Conservation (phyloP, 2,797 vertebrate species). For the Carcharodon carcharias region DNA sequence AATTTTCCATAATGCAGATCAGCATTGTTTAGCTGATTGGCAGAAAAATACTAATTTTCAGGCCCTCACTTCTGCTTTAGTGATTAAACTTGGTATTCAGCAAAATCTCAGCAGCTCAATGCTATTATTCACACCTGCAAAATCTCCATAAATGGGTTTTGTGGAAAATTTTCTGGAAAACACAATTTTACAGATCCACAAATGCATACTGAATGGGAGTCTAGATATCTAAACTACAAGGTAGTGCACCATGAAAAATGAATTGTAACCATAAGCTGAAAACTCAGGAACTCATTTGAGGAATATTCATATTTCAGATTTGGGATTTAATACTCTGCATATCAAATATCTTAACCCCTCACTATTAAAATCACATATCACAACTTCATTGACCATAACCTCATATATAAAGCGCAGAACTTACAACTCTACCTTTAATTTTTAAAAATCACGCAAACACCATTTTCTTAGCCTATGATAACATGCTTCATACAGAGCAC, state of each 20-base stretch:
- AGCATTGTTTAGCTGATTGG: background rate
- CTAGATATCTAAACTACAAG: slow-evolving; percentile 13
- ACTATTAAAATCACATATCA: background rate
- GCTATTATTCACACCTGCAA: background rate
- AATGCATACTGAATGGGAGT: background rate
- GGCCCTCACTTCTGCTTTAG: background rate
- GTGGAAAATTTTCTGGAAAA: slow-evolving; percentile 27
- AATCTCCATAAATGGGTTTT: slow-evolving; percentile 25
- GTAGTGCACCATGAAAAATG: background rate
- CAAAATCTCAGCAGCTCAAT: background rate
- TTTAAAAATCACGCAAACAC: background rate
- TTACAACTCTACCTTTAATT: background rate
- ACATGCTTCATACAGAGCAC: background rate
- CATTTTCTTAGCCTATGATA: background rate
- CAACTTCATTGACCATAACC: background rate
- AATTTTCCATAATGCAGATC: background rate
- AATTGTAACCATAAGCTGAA: background rate
- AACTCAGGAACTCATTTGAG: slow-evolving; percentile 3
- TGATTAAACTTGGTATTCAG: slow-evolving; percentile 12
- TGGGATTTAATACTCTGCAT: slow-evolving; percentile 1
- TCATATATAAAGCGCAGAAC: background rate
- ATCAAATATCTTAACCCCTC: background rate
- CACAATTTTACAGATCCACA: slow-evolving; percentile 23
- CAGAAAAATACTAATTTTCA: background rate
- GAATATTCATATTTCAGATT: slow-evolving; percentile 27